phyloP scores from a whole-genome alignment of 2,888 invertebrate species.

The Prosopocoilus inquinatus region DNA sequence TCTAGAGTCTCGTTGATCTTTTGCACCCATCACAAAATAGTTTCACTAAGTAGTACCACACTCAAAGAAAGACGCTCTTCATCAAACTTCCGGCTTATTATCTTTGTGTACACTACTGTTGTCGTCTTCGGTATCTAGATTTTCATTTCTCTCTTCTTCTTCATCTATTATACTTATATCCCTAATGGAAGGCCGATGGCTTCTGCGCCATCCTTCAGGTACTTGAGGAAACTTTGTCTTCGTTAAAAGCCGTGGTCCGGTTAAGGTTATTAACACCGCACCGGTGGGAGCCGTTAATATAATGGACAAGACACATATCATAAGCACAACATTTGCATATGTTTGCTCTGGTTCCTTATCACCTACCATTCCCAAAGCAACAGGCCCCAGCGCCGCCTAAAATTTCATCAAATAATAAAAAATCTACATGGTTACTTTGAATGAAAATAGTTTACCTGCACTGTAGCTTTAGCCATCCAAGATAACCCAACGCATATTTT shows the following conservation, averaged over 20 bases:
- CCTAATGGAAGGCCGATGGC: slow-evolving; percentile 78
- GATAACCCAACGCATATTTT: slow-evolving; percentile 87
- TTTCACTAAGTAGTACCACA: not conserved
- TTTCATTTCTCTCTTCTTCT: slow-evolving; percentile 58
- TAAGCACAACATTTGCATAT: slow-evolving; percentile 71
- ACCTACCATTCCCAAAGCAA: slow-evolving; percentile 66
- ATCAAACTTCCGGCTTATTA: not conserved
- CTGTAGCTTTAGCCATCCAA: slow-evolving; percentile 98
- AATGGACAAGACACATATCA: slow-evolving; percentile 77
- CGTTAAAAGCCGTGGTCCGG: slow-evolving; percentile 73
- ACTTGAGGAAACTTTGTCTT: slow-evolving; percentile 70
- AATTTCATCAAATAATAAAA: slow-evolving; percentile 22
- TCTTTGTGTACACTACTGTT: not conserved
- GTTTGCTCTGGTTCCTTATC: slow-evolving; percentile 50
- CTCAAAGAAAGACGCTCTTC: not conserved
- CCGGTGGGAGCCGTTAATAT: slow-evolving; percentile 82
- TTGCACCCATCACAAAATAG: too few relatives aligned
- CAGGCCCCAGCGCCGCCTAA: slow-evolving; percentile 79
- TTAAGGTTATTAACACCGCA: slow-evolving; percentile 77
- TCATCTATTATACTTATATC: slow-evolving; percentile 87
- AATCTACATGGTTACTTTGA: not conserved
- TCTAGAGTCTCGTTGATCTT: too few relatives aligned
- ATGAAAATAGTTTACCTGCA: slow-evolving; percentile 63
- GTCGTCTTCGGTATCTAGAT: slow-evolving; percentile 8
- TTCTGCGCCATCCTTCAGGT: slow-evolving; percentile 77